phyloP scores from a whole-genome alignment of 2,888 invertebrate genomes.

The Acanthoscelides obtectus region DNA sequence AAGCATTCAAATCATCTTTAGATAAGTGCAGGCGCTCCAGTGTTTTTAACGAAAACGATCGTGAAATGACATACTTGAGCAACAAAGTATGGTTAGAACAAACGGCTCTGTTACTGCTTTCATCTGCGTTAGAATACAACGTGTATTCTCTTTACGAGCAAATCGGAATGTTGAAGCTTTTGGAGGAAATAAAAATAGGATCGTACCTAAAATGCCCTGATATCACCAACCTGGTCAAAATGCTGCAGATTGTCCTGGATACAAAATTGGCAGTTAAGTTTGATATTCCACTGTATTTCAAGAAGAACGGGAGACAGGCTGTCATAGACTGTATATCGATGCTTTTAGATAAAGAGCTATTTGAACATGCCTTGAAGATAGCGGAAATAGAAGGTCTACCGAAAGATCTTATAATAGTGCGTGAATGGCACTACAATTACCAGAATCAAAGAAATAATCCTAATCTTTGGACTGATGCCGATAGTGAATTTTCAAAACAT shows the following conservation, averaged over 20 bases:
- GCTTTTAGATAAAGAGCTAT: slow-evolving; percentile 51
- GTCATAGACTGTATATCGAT: slow-evolving; percentile 53
- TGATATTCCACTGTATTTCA: slow-evolving; percentile 45
- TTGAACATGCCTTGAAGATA: slow-evolving; percentile 56
- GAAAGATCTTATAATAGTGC: slow-evolving; percentile 52
- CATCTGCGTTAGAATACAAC: slow-evolving; percentile 56
- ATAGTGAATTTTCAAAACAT: slow-evolving; percentile 57
- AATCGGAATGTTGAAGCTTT: slow-evolving; percentile 57
- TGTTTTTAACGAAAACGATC: slow-evolving; percentile 36
- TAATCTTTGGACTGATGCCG: slow-evolving; percentile 57
- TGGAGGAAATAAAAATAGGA: slow-evolving; percentile 55
- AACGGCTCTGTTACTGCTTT: slow-evolving; percentile 56
- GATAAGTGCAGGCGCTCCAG: slow-evolving; percentile 35
- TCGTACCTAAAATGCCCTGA: slow-evolving; percentile 51
- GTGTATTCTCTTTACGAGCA: slow-evolving; percentile 62
- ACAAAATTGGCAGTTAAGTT: slow-evolving; percentile 47
- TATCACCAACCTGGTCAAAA: slow-evolving; percentile 42
- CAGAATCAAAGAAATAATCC: slow-evolving; percentile 48
- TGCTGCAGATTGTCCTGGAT: slow-evolving; percentile 28
- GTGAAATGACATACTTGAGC: slow-evolving; percentile 48
- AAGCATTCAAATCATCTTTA: slow-evolving; percentile 41
- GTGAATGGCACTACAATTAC: slow-evolving; percentile 54
- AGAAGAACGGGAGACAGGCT: slow-evolving; percentile 45
- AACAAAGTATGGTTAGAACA: slow-evolving; percentile 56
- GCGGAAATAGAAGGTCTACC: slow-evolving; percentile 51